Conservation (phyloP, 2,113 vertebrate species). For the Morone chrysops region DNA sequence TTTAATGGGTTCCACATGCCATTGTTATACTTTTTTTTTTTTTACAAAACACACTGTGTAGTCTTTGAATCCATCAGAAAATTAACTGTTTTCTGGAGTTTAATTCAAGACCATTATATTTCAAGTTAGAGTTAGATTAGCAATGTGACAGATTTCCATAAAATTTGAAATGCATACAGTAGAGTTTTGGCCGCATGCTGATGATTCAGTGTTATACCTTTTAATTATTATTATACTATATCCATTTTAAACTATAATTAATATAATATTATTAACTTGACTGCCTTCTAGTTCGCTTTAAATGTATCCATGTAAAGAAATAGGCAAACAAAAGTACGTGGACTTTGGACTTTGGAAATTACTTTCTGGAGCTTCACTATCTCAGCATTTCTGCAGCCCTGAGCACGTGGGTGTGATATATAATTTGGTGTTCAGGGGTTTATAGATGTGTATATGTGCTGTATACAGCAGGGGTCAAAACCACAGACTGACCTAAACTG, state of each 20-base stretch:
- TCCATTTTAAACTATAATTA: not conserved
- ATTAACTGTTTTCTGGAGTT: not conserved
- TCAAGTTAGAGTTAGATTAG: not conserved
- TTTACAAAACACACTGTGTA: not conserved
- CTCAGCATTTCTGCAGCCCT: not conserved
- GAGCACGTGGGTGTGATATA: conserved; percentile 41
- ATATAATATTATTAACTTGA: not conserved
- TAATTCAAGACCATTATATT: no score
- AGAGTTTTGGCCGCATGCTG: not conserved
- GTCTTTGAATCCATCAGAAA: not conserved
- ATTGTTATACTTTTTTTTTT: not conserved
- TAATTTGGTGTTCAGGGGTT: conserved; percentile 32
- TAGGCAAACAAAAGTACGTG: not conserved
- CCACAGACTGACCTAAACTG: conserved; percentile 51
- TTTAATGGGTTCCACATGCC: not conserved
- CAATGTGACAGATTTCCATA: not conserved
- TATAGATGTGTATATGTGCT: conserved; percentile 32
- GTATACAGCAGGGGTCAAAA: conserved; percentile 50
- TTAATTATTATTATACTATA: not conserved
- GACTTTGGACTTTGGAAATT: no score
- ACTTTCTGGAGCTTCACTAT: not conserved
- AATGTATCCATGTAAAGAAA: not conserved
- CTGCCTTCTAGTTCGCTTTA: not conserved
- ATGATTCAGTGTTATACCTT: not conserved
- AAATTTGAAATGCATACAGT: not conserved